These are phyloP conservation scores for Tyto alba DNA, from an alignment of 2,113 vertebrate genomes.

Conservation along the genomic window DNA sequence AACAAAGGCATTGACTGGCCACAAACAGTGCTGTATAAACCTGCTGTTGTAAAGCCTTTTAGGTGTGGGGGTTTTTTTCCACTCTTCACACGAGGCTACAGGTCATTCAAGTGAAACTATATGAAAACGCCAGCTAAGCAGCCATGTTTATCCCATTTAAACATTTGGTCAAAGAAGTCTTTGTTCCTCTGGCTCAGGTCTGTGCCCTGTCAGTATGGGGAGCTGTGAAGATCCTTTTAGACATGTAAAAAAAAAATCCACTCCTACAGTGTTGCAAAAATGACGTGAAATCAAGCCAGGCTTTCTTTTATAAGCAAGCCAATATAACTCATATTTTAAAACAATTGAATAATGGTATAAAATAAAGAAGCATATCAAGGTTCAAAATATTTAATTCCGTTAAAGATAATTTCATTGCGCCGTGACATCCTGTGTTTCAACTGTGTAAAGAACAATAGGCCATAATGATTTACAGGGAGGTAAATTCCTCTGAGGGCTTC, in stretches of 20 bases:
- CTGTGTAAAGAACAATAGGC: background rate
- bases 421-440: background rate
- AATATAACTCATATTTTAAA: background rate
- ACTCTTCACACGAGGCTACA: background rate
- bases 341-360: background rate
- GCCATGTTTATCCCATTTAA: conserved; percentile 21
- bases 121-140: background rate
- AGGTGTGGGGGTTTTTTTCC: background rate
- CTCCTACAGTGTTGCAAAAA: conserved; percentile 34
- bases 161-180: conserved; percentile 21
- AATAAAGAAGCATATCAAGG: background rate
- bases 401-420: background rate
- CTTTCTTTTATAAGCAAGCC: background rate
- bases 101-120: conserved; percentile 7
- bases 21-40: background rate
- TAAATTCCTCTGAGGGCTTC: background rate
- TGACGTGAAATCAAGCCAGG: background rate
- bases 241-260: background rate
- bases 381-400: background rate
- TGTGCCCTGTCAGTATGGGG: background rate
- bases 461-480: background rate
- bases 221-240: conserved; percentile 42
- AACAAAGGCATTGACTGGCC: background rate
- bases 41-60: background rate
- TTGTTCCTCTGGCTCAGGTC: conserved; percentile 16